Evolutionary conservation across 2,113 vertebrate species (phyloP).

Genomic region (Xenopus laevis): DNA sequence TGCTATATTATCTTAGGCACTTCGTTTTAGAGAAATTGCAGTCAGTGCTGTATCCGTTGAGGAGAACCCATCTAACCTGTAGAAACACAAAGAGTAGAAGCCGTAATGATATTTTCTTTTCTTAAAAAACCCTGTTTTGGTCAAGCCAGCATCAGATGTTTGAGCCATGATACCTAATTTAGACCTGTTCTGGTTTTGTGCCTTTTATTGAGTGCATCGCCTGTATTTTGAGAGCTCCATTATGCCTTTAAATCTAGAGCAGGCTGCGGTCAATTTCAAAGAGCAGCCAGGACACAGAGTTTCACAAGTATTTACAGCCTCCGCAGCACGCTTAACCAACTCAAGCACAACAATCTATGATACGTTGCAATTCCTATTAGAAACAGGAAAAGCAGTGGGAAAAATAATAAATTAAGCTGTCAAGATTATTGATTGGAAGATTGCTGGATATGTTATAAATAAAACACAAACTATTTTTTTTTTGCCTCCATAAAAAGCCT

Average conservation of each 20-base stretch:
- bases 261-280: not conserved
- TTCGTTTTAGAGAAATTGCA: too few species aligned
- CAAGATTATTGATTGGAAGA: slow-evolving; percentile 37
- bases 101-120: too few species aligned
- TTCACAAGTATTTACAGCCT: not conserved
- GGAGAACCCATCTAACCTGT: too few species aligned
- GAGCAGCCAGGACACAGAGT: not conserved
- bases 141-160: too few species aligned
- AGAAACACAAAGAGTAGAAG: too few species aligned
- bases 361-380: slow-evolving; percentile 17
- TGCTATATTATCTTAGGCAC: too few species aligned
- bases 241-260: not conserved
- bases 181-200: not conserved
- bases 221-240: not conserved
- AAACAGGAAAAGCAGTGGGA: not conserved
- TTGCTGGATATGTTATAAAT: slow-evolving; percentile 20
- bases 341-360: not conserved
- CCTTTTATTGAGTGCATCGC: not conserved
- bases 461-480: slow-evolving; percentile 25
- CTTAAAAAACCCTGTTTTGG: too few species aligned
- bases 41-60: too few species aligned
- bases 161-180: not conserved
- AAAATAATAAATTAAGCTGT: slow-evolving; percentile 34
- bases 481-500: slow-evolving; percentile 17
- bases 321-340: not conserved